Evolutionary conservation across 1,140 invertebrate species (phyloP), one percentile per base, ranked within the genome.

Genomic region (Neuroterus valhalla): DNA sequence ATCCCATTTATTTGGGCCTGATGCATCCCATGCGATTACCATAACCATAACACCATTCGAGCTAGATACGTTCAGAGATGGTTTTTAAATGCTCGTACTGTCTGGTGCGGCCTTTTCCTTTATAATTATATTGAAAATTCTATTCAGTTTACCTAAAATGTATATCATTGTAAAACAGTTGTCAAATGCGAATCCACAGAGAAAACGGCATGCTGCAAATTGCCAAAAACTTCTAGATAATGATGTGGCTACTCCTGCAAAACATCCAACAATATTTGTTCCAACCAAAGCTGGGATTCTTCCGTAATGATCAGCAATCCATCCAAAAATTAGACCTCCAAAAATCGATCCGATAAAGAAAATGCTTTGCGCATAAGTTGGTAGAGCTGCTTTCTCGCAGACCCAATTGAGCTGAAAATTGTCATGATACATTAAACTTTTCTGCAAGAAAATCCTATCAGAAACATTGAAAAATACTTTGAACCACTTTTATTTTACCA

Each of bases 161-260:
- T 92, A 93, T 66, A 92, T 90, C 84, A 92, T 90, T 26, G 91
- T 86, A 71, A 92, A 92, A 74, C 88, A 89, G 72, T 91, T 92
- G 77, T 92, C 92, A 79, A 90, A 92, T 3, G 91, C 84, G 80
- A 92, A 83, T 21, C 92, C 92, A 0, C 91, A 87, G 19, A 92
- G 80, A 75, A 93, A 92, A 21, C 92, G 86, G 69, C 90, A 92
- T 4, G 90, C 38, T n/a, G 87, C 85, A 77, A 92, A 93, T 12
- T 90, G 85, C 86, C 88, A 91, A 66, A 92, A 91, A 3, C 81
- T 82, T 11, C 55, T 82, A 8, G 88, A 86, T 68, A 90, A 88
- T 21, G 89, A 86, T 0, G 90, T 91, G 3, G 88, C 87, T 4
- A 91, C 71, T 1, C 92, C 91, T 1, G 91, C 91, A 10, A 91